Evolutionary conservation across 2,113 vertebrate genomes (phyloP).

Genomic region (Typhlomys cinereus): DNA sequence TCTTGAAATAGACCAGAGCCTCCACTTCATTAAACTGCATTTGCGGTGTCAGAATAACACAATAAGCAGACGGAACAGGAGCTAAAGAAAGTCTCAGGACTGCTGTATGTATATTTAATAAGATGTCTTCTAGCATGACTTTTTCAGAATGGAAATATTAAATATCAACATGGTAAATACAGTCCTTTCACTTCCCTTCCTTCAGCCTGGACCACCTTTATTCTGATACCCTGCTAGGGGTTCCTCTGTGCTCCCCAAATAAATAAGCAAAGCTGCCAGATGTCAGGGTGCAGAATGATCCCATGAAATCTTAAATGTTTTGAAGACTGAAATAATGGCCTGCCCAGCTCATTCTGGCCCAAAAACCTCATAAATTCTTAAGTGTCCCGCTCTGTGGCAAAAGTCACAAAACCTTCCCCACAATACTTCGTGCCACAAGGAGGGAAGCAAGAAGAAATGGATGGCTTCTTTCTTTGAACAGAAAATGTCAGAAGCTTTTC

Average conservation of each 20-base stretch:
- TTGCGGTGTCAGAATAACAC: constrained; percentile 43
- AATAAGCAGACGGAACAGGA: constrained; percentile 39
- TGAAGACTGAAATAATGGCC: constrained; percentile 42
- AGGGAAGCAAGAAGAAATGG: not conserved
- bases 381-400: constrained; percentile 48
- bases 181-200: not conserved
- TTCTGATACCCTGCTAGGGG: not conserved
- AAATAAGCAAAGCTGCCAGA: not conserved
- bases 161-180: not conserved
- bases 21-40: not conserved
- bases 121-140: not conserved
- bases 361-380: constrained; percentile 65
- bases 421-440: constrained; percentile 3
- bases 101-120: constrained; percentile 18
- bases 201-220: not conserved
- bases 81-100: not conserved
- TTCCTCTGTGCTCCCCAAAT: not conserved
- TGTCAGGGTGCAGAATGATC: constrained; percentile 13
- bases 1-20: constrained; percentile 28
- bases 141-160: constrained; percentile 35
- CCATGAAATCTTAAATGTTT: constrained; percentile 58
- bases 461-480: not conserved
- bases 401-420: constrained; percentile 39
- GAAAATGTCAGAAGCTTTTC: constrained; percentile 15
- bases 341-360: constrained; percentile 39